Conservation (phyloP, 2,797 vertebrate genomes). For the Melopsittacus undulatus region DNA sequence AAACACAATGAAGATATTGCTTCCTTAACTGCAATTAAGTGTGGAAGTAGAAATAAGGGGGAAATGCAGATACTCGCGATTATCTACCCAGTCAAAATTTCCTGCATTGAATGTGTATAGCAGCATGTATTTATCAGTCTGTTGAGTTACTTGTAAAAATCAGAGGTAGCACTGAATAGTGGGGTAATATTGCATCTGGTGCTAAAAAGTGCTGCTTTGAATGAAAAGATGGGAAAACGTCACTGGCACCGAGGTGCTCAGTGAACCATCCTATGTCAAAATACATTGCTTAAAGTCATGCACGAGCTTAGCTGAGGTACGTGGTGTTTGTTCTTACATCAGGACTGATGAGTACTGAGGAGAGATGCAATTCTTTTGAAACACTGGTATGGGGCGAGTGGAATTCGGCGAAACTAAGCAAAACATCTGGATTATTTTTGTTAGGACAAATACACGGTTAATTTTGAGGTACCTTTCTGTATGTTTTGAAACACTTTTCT, state of each 20-base stretch:
- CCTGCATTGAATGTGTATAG: constrained; percentile 85
- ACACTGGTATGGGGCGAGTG: not conserved
- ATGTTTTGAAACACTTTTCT: constrained; percentile 32
- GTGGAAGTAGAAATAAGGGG: constrained; percentile 71
- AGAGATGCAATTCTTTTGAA: constrained; percentile 45
- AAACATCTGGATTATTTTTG: constrained; percentile 23
- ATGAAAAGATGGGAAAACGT: constrained; percentile 75
- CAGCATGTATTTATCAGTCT: constrained; percentile 85
- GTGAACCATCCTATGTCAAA: constrained; percentile 80
- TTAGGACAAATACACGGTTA: constrained; percentile 43
- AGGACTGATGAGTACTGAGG: constrained; percentile 63
- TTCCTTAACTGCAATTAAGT: constrained; percentile 83
- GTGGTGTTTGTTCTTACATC: constrained; percentile 77
- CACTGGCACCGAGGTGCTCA: constrained; percentile 65
- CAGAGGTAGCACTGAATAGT: constrained; percentile 94
- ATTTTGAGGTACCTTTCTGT: constrained; percentile 68
- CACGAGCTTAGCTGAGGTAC: constrained; percentile 85
- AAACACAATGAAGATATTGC: constrained; percentile 77
- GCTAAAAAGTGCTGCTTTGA: constrained; percentile 83
- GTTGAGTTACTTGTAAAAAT: constrained; percentile 83
- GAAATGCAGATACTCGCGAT: constrained; percentile 71
- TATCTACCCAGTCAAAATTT: constrained; percentile 76
- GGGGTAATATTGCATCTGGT: constrained; percentile 87
- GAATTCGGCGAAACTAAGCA: constrained; percentile 2
- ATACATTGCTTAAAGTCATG: constrained; percentile 69